Conservation (phyloP, 1,140 invertebrate genomes). For the Plodia interpunctella region DNA sequence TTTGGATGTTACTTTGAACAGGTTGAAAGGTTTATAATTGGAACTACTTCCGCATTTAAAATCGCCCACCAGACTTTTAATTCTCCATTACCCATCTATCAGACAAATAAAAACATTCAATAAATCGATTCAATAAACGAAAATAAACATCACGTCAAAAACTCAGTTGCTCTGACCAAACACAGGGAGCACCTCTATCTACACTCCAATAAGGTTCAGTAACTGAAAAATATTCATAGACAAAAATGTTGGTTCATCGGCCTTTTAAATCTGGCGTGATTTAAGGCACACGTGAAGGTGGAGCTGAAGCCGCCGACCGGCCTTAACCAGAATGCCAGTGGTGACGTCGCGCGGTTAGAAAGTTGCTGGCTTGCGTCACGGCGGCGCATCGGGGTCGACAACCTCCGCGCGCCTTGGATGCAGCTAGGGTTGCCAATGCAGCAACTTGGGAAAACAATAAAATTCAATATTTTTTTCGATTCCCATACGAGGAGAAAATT, state of each 20-base stretch:
- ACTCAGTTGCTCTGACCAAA: not conserved
- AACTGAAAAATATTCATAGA: not conserved
- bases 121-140: not conserved
- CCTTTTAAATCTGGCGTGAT: conserved; percentile 7
- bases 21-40: not conserved
- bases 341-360: conserved; percentile 51
- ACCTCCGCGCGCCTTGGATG: conserved; percentile 28
- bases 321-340: conserved; percentile 40
- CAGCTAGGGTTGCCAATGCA: conserved; percentile 13
- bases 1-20: too few relatives aligned
- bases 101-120: not conserved
- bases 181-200: not conserved
- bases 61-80: not conserved
- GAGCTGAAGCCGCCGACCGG: conserved; percentile 23
- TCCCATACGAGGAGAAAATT: too few relatives aligned
- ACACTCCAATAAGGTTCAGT: not conserved
- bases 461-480: too few relatives aligned
- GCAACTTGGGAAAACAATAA: too few relatives aligned
- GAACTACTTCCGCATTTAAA: not conserved
- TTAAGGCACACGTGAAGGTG: conserved; percentile 19
- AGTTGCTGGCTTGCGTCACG: conserved; percentile 50
- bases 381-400: conserved; percentile 40
- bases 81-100: not conserved
- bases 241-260: conserved; percentile 11
- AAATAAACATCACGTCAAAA: not conserved